Percentiles rank a stretch among this genome's conserved stretches.
phyloP scores from a whole-genome alignment of 2,113 vertebrate genomes.

The Lagenorhynchus albirostris region DNA sequence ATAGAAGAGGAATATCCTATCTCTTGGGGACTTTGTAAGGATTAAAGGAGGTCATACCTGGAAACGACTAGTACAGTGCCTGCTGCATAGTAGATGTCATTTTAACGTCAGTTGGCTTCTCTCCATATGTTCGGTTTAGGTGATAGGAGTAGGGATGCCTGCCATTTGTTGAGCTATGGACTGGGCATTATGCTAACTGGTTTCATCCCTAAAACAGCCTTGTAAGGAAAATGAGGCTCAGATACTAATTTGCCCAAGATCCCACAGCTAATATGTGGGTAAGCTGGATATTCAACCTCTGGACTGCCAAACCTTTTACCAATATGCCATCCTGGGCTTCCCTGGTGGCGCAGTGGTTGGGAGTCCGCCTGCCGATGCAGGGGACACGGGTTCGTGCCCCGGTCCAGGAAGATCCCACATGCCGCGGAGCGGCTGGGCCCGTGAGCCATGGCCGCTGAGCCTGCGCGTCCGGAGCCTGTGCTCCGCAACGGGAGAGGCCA shows the following conservation, averaged over 20 bases:
- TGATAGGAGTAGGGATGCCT: not conserved
- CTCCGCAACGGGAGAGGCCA: too few relatives aligned
- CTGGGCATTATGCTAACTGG: not conserved
- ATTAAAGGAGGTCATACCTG: not conserved
- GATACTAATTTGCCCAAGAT: not conserved
- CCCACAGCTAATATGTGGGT: not conserved
- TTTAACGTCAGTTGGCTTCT: not conserved
- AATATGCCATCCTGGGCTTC: not conserved
- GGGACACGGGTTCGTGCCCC: too few relatives aligned
- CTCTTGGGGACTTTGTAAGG: not conserved
- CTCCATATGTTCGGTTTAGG: not conserved
- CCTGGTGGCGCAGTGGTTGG: too few relatives aligned
- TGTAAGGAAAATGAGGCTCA: not conserved
- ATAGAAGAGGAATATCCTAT: not conserved
- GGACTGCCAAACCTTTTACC: not conserved
- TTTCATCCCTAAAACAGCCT: not conserved
- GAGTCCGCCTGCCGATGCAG: too few relatives aligned
- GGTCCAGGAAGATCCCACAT: too few relatives aligned
- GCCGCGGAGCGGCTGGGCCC: accelerated
- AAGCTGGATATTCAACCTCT: not conserved
- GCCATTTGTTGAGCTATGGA: not conserved
- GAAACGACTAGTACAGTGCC: not conserved
- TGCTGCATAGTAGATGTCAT: not conserved
- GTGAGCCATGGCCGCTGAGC: too few relatives aligned
- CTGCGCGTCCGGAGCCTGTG: too few relatives aligned